Percentiles rank a stretch among this genome's conserved stretches.
Conservation (phyloP, 2,888 invertebrate species). For the Noctua comes region DNA sequence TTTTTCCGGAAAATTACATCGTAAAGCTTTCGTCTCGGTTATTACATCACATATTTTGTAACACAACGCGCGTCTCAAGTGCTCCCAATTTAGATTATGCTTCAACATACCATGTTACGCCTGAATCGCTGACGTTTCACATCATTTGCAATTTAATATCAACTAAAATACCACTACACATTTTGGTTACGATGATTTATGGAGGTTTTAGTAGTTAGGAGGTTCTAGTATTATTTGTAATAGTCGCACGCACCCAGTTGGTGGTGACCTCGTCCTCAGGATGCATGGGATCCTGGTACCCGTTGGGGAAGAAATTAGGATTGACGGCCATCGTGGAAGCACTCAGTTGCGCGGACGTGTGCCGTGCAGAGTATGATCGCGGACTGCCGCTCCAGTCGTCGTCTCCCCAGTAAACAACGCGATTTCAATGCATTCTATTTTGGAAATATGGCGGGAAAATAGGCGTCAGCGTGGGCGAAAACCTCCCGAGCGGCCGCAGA, state of each 20-base stretch:
- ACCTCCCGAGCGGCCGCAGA: constrained; percentile 75
- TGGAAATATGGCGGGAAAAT: constrained; percentile 88
- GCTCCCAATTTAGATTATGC: constrained; percentile 82
- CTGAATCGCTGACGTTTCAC: constrained; percentile 52
- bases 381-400: constrained; percentile 86
- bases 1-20: constrained; percentile 74
- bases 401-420: constrained; percentile 87
- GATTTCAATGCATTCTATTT: constrained; percentile 90
- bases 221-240: constrained; percentile 58
- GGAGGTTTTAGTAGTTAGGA: constrained; percentile 49
- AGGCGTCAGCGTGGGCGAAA: constrained; percentile 85
- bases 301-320: constrained; percentile 89
- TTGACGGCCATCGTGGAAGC: constrained; percentile 83
- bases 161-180: constrained; percentile 60
- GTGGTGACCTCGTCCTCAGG: constrained; percentile 91
- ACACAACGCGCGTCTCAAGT: constrained; percentile 82
- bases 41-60: constrained; percentile 88
- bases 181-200: constrained; percentile 51
- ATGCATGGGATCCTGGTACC: constrained; percentile 89
- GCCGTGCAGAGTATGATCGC: constrained; percentile 84
- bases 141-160: constrained; percentile 57
- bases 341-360: constrained; percentile 82
- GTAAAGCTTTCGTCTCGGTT: constrained; percentile 72
- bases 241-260: constrained; percentile 90
- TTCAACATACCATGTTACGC: constrained; percentile 67